A percentile compares a stretch with the other conserved stretches of the same genome.
These are phyloP conservation scores for Chrysodeixis includens DNA, from an alignment of 2,888 invertebrate species.

Conservation along the genomic window DNA sequence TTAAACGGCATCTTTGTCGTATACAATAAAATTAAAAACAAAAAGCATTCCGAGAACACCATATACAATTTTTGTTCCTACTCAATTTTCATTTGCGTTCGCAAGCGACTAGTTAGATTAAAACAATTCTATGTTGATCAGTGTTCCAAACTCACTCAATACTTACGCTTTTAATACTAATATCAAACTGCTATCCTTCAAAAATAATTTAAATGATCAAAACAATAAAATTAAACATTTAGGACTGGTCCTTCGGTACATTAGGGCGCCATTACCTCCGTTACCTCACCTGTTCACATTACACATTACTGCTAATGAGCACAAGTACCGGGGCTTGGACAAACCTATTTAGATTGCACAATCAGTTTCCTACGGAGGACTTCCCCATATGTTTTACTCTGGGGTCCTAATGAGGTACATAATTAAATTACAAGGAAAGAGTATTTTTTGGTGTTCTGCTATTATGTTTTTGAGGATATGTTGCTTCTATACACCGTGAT, in stretches of 20 bases:
- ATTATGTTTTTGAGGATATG: background rate
- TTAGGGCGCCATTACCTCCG: background rate
- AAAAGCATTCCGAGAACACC: too few species aligned
- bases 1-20: too few species aligned
- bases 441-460: background rate
- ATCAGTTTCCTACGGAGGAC: slow-evolving; percentile 44
- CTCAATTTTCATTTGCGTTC: too few species aligned
- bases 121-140: too few species aligned
- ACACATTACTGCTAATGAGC: slow-evolving; percentile 21
- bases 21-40: too few species aligned
- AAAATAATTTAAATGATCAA: too few species aligned
- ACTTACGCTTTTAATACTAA: too few species aligned
- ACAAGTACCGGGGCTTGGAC: slow-evolving; percentile 12
- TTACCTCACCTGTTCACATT: slow-evolving; percentile 5
- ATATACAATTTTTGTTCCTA: too few species aligned
- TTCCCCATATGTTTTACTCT: slow-evolving; percentile 8
- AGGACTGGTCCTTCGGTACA: background rate
- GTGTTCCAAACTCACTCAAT: too few species aligned
- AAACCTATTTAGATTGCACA: slow-evolving; percentile 43
- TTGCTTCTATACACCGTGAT: background rate
- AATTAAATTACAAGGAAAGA: slow-evolving; percentile 14
- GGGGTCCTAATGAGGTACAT: slow-evolving; percentile 33
- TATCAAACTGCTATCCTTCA: too few species aligned
- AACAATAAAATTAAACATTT: too few species aligned
- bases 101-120: too few species aligned